Conservation (phyloP, 2,113 vertebrate genomes). For the Trachemys scripta region DNA sequence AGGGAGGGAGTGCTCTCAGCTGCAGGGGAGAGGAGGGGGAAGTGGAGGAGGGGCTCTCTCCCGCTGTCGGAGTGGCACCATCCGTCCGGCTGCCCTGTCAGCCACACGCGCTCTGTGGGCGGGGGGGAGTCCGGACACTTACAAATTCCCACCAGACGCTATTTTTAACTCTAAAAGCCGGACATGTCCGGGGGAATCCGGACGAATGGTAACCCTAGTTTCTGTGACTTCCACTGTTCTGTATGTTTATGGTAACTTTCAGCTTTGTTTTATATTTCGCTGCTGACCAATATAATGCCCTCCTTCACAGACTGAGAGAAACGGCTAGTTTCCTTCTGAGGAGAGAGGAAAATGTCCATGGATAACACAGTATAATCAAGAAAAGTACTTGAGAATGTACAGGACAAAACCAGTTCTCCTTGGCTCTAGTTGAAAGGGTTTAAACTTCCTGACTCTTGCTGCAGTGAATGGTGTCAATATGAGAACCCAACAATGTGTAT, state of each 20-base stretch:
- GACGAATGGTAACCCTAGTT: too few species aligned
- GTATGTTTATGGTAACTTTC: background rate
- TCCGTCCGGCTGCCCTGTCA: too few species aligned
- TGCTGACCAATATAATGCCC: background rate
- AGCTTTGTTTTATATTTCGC: background rate
- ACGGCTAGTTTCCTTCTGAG: background rate
- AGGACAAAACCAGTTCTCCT: background rate
- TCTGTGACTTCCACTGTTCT: background rate
- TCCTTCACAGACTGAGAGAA: background rate
- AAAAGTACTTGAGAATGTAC: background rate
- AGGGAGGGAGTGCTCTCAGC: too few species aligned
- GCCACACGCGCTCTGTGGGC: too few species aligned
- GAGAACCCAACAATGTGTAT: accelerated
- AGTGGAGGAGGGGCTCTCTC: too few species aligned
- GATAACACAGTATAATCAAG: background rate
- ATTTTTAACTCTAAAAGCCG: too few species aligned
- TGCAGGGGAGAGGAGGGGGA: too few species aligned
- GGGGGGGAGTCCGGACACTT: too few species aligned
- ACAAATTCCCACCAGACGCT: too few species aligned
- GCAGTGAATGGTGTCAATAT: background rate
- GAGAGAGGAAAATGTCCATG: background rate
- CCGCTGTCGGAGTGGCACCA: too few species aligned
- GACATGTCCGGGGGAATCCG: too few species aligned
- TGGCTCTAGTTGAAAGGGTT: background rate
- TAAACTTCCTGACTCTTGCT: background rate